Conservation (phyloP, 2,888 invertebrate genomes). For the Thysanoteuthis rhombus region DNA sequence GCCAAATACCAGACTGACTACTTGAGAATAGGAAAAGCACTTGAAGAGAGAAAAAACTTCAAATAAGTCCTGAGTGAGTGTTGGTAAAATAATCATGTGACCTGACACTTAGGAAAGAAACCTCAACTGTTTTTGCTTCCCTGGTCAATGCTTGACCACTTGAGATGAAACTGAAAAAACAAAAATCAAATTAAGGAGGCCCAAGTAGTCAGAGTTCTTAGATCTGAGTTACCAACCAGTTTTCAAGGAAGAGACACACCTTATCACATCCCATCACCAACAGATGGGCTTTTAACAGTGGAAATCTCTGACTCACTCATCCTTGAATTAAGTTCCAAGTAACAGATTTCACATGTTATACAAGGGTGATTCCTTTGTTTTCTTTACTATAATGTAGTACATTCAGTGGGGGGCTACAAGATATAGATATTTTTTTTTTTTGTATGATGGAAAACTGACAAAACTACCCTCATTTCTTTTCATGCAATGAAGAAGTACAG, state of each 20-base stretch:
- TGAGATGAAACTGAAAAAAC: not conserved
- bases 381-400: too few species aligned
- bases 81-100: not conserved
- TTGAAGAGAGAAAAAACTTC: not conserved
- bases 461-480: too few species aligned
- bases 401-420: too few species aligned
- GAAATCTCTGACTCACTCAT: not conserved
- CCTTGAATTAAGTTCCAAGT: not conserved
- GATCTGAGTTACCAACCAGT: not conserved
- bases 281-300: not conserved
- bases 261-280: not conserved
- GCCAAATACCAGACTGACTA: too few species aligned
- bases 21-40: not conserved
- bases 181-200: not conserved
- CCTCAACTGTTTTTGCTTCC: not conserved
- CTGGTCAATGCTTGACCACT: not conserved
- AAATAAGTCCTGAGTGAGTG: too few species aligned
- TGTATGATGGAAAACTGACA: too few species aligned
- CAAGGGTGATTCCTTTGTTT: not conserved
- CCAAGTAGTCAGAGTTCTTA: not conserved
- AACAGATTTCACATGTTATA: not conserved
- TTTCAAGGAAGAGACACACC: not conserved
- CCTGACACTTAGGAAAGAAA: not conserved
- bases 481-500: too few species aligned
- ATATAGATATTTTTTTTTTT: not conserved